phyloP scores from a whole-genome alignment of 1,140 invertebrate genomes.

The Penaeus vannamei region DNA sequence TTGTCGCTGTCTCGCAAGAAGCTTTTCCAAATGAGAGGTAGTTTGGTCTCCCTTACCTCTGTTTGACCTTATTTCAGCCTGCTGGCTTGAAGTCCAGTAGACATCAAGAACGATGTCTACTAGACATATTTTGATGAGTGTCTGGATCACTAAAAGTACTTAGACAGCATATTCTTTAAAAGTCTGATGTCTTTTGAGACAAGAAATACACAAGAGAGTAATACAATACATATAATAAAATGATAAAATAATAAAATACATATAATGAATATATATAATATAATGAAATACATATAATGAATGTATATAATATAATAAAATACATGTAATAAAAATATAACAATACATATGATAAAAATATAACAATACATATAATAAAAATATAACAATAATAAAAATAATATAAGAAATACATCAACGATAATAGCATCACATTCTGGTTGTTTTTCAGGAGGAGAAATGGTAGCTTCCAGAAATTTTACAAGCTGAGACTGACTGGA shows the following conservation, averaged over 20 bases:
- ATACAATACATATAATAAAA: no score
- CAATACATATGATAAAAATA: no score
- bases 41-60: constrained; percentile 6
- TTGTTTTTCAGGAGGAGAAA: constrained; percentile 5
- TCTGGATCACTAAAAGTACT: not conserved
- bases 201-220: constrained; percentile 27
- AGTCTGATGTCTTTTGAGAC: constrained; percentile 27
- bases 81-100: constrained; percentile 3
- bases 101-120: not conserved
- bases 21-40: no score
- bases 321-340: no score
- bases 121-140: not conserved
- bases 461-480: constrained; percentile 20
- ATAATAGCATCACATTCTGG: constrained; percentile 33
- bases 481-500: constrained; percentile 37
- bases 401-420: no score
- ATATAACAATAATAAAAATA: no score
- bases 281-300: no score
- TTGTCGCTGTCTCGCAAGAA: no score
- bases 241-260: no score
- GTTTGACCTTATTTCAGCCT: not conserved
- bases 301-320: no score
- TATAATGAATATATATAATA: no score
- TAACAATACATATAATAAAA: no score
- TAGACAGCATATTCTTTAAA: constrained; percentile 35